phyloP scores from a whole-genome alignment of 2,888 invertebrate species.

The Ectemnius lituratus region DNA sequence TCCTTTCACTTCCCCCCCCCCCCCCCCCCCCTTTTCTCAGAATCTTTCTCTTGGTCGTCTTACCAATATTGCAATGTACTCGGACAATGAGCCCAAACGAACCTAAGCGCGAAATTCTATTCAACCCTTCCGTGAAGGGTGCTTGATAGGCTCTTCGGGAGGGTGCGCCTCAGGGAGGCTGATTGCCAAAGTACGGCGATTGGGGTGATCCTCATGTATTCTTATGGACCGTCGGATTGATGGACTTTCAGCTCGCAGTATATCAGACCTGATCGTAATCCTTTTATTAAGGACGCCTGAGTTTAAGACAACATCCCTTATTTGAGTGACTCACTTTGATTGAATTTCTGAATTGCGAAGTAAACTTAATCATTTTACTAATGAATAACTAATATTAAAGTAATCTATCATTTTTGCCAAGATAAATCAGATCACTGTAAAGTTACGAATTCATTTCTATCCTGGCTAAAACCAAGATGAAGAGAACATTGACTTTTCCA shows the following conservation, averaged over 20 bases:
- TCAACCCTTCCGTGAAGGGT: conserved; percentile 7
- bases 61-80: conserved; percentile 1
- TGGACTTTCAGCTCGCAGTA: not conserved
- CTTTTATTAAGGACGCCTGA: not conserved
- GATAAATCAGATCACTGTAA: no score
- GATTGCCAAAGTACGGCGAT: conserved; percentile 5
- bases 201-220: not conserved
- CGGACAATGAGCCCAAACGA: conserved; percentile 5
- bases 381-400: no score
- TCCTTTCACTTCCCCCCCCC: not conserved
- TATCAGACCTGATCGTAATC: not conserved
- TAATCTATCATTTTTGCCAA: no score
- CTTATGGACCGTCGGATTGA: conserved; percentile 2
- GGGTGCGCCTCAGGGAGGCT: not conserved
- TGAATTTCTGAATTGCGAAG: no score
- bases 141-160: not conserved
- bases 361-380: no score
- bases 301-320: no score
- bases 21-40: not conserved
- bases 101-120: not conserved
- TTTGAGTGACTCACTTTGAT: no score
- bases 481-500: conserved; percentile 13
- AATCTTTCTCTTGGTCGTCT: conserved; percentile 1
- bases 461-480: no score
- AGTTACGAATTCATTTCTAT: no score